Evolutionary conservation across 2,113 vertebrate genomes (phyloP).

Genomic region (Pituophis catenifer): DNA sequence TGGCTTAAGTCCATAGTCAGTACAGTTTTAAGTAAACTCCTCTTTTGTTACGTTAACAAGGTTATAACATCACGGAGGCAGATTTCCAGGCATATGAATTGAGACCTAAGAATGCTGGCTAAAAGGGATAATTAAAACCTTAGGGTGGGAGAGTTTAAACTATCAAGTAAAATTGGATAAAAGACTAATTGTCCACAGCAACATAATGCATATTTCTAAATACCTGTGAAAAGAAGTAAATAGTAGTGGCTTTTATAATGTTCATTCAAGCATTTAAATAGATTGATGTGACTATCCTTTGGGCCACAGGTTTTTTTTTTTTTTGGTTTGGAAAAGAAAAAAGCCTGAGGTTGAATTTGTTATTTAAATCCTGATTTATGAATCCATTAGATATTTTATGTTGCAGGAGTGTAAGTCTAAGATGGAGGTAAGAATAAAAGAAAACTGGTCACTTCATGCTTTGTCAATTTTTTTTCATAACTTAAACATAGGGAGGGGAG

Average conservation of each 20-base stretch:
- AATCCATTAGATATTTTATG: constrained; percentile 26
- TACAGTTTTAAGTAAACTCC: constrained; percentile 86
- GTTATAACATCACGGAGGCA: constrained; percentile 81
- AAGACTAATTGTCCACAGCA: constrained; percentile 79
- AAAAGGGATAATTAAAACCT: constrained; percentile 78
- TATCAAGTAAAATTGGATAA: constrained; percentile 78
- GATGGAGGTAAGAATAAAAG: constrained; percentile 26
- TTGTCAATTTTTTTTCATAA: constrained; percentile 50
- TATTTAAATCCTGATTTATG: background rate
- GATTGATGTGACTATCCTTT: constrained; percentile 44
- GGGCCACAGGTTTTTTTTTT: background rate
- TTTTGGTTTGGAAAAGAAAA: background rate
- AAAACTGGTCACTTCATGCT: constrained; percentile 19
- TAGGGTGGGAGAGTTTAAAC: constrained; percentile 68
- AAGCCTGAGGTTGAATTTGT: background rate
- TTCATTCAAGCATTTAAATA: constrained; percentile 24
- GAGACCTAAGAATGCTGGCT: constrained; percentile 65
- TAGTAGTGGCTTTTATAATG: constrained; percentile 39
- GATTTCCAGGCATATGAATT: constrained; percentile 78
- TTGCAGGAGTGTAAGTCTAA: constrained; percentile 14
- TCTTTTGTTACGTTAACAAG: constrained; percentile 88
- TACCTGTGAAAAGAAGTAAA: constrained; percentile 73
- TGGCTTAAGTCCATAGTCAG: constrained; percentile 83
- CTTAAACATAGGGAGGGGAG: constrained; percentile 36
- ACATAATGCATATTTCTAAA: constrained; percentile 69